A percentile compares a stretch with the other conserved stretches of the same genome.
Conservation (phyloP, 2,797 vertebrate species). For the Oceanodroma leucorhoa region DNA sequence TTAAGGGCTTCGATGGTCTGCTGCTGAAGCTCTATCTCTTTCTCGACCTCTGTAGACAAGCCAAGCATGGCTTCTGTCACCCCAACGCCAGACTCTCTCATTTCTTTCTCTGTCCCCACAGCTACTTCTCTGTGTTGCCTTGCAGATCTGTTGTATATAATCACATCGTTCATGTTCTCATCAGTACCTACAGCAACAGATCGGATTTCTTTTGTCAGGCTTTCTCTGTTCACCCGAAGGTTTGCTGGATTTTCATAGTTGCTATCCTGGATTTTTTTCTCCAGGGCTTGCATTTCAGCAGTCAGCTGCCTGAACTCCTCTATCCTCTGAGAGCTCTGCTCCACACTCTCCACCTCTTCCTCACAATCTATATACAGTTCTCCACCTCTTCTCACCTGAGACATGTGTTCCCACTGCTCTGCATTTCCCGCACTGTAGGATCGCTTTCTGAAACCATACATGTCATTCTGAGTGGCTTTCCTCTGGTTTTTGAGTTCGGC, state of each 20-base stretch:
- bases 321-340: slow-evolving; percentile 85
- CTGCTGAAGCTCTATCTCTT: slow-evolving; percentile 93
- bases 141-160: slow-evolving; percentile 69
- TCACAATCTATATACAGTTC: slow-evolving; percentile 89
- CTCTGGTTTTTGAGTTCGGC: slow-evolving; percentile 87
- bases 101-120: slow-evolving; percentile 79
- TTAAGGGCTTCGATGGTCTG: slow-evolving; percentile 93
- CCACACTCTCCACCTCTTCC: slow-evolving; percentile 83
- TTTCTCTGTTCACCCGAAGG: slow-evolving; percentile 15
- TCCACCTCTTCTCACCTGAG: slow-evolving; percentile 76
- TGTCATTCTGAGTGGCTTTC: slow-evolving; percentile 68
- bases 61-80: slow-evolving; percentile 94
- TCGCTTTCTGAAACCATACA: slow-evolving; percentile 84
- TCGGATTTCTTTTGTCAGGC: slow-evolving; percentile 68
- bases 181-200: slow-evolving; percentile 86
- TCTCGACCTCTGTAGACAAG: slow-evolving; percentile 84
- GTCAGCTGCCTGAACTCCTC: slow-evolving; percentile 92
- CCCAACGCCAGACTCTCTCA: slow-evolving; percentile 74
- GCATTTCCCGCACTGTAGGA: slow-evolving; percentile 94
- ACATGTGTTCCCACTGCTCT: slow-evolving; percentile 86
- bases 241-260: slow-evolving; percentile 63
- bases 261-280: slow-evolving; percentile 86
- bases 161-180: slow-evolving; percentile 84
- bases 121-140: slow-evolving; percentile 75
- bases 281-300: slow-evolving; percentile 91